These are phyloP conservation scores for Notothenia rossii DNA, from an alignment of 2,113 vertebrate species.

Conservation along the genomic window DNA sequence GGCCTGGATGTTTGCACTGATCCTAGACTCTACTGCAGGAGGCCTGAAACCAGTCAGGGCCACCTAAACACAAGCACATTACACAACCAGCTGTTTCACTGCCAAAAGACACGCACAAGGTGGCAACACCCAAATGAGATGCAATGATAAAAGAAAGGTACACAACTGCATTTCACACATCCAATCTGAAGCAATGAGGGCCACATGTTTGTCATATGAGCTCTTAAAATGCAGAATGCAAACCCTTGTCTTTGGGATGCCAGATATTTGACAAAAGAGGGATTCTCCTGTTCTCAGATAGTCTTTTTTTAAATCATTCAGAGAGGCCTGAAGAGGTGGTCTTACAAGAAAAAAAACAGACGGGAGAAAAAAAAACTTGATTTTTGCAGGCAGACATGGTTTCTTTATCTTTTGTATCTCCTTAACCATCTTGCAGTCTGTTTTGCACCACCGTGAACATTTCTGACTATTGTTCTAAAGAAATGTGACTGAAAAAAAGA, in stretches of 20 bases:
- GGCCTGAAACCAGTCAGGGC: slow-evolving; percentile 32
- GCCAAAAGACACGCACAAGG: neutral
- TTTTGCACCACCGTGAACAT: too few species aligned
- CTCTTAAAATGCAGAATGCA: neutral
- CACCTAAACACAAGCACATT: slow-evolving; percentile 10
- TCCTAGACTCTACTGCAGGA: slow-evolving; percentile 46
- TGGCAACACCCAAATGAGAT: neutral
- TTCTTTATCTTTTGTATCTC: neutral
- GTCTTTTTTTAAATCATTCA: neutral
- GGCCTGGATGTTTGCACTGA: neutral
- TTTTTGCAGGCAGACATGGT: neutral
- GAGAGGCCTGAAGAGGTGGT: neutral
- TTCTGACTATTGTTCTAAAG: neutral
- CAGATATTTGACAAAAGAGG: neutral
- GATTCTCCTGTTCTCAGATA: neutral
- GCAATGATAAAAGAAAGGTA: neutral
- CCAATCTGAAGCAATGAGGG: neutral
- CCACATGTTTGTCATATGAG: neutral
- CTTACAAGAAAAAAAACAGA: neutral
- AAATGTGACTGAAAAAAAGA: neutral
- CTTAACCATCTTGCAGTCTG: too few species aligned
- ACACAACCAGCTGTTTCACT: slow-evolving; percentile 23
- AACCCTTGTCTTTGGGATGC: neutral
- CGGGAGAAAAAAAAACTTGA: neutral
- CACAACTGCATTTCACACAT: neutral